These are phyloP conservation scores for Scortum barcoo DNA, from an alignment of 2,113 vertebrate genomes.

Conservation along the genomic window DNA sequence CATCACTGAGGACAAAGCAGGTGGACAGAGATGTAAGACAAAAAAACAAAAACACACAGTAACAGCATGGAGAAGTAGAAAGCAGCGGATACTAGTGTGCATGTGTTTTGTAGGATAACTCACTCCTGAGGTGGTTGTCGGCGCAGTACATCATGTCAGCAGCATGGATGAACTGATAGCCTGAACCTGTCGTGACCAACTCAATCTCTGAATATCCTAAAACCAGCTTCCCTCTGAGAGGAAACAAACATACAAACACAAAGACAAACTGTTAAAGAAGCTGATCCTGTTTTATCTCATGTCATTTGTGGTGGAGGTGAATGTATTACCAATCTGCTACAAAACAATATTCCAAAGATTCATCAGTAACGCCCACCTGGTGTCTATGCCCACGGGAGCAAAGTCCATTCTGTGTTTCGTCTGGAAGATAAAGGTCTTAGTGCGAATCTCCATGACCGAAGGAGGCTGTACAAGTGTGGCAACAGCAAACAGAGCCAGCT, in stretches of 20 bases:
- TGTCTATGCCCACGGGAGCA: conserved; percentile 78
- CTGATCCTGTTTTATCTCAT: neutral
- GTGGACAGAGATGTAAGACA: neutral
- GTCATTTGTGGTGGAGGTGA: neutral
- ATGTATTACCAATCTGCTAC: no score
- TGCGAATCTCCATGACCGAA: conserved; percentile 78
- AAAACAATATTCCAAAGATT: neutral
- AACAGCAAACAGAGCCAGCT: conserved; percentile 78
- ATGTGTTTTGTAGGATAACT: conserved; percentile 31
- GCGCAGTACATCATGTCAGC: conserved; percentile 85
- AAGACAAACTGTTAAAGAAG: neutral
- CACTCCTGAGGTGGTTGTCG: conserved; percentile 81
- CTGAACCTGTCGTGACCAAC: conserved; percentile 73
- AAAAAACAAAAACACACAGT: neutral
- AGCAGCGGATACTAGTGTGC: no score
- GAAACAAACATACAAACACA: neutral
- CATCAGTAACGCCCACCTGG: conserved; percentile 51
- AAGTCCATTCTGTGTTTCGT: conserved; percentile 84
- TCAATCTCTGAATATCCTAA: conserved; percentile 82
- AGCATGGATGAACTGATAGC: conserved; percentile 83
- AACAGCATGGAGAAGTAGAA: neutral
- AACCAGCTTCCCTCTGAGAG: conserved; percentile 73
- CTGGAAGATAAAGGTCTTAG: conserved; percentile 80
- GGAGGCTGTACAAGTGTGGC: conserved; percentile 76
- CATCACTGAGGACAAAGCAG: conserved; percentile 78